Base-by-base conservation (phyloP, 2,888 invertebrate species). In the Latrodectus elegans region DNA sequence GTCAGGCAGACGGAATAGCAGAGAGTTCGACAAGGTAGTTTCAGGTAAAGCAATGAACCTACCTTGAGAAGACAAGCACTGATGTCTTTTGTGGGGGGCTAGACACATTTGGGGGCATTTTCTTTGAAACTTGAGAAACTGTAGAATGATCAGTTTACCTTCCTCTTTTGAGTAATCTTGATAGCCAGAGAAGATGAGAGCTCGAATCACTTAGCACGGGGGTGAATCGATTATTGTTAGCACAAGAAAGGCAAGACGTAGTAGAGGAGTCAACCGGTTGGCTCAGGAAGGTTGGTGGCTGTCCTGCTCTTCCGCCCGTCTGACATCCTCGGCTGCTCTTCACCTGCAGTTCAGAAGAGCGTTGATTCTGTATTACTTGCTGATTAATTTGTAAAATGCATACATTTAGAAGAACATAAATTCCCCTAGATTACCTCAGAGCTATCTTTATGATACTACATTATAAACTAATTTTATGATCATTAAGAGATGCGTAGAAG, bases 321-420 rank as follows among this genome's bases (percentile, higher is more conserved):
- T 85, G 80, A 80, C 85, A 80, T 86, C 85, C 80, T 80, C 80
- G 85, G 85, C 85, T 14, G 64, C 65, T 75, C 75, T 86, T 81
- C 81, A 87, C 86, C 81, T 87, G 86, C 71, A 77, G 81, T 51
- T 86, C 75, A 86, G 85, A 86, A 86, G 80, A 74, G 74, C 80
- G 84, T 76, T 55, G 12, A 64, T 76, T 83, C 83, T 83, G 76
- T 83, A 83, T 83, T 83, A 83, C 75, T 83, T 76, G 49, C 51
- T 70, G 60, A 60, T 60, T 60, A 60, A 60, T 60, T 60, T 60
- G n/a, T 60, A 60, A 12, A 60, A 60, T 15, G n/a, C 12, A 60
- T 60, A 60, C 60, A 60, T 60, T 60, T 15, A 60, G 60, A 60
- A 60, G 12, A 15, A 15, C 9, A 55, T 14, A 60, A 60, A 60